A percentile compares a stretch with the other conserved stretches of the same genome.
phyloP scores from a whole-genome alignment of 1,140 invertebrate genomes.

The Anthonomus grandis region DNA sequence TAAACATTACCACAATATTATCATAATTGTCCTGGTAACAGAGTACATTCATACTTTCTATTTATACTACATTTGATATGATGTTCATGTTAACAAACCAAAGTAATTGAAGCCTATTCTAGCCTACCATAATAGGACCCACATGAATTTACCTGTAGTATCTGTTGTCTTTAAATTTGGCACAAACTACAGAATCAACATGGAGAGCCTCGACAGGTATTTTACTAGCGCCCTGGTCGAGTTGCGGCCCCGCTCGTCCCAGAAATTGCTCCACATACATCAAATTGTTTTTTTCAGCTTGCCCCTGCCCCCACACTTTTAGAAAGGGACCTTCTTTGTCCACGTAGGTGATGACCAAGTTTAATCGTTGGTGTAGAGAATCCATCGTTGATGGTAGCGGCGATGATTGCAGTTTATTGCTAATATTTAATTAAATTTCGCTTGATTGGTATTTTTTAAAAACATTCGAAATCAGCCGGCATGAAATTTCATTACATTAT shows the following conservation, averaged over 20 bases:
- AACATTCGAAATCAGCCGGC: too few species aligned
- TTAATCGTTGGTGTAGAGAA: conserved; percentile 14
- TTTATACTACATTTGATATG: too few species aligned
- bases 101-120: too few species aligned
- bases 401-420: background rate
- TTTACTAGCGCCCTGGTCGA: conserved; percentile 51
- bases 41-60: too few species aligned
- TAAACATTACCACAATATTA: too few species aligned
- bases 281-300: conserved; percentile 54
- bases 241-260: conserved; percentile 46
- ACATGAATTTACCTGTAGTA: conserved; percentile 53
- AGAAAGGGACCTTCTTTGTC: conserved; percentile 62
- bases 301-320: conserved; percentile 64
- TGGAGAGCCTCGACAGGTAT: conserved; percentile 46
- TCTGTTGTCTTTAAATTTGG: conserved; percentile 60
- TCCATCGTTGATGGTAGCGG: background rate
- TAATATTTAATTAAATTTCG: too few species aligned
- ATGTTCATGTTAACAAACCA: too few species aligned
- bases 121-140: too few species aligned
- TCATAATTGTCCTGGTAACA: too few species aligned
- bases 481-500: too few species aligned
- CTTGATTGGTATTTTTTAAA: background rate
- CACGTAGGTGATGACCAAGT: conserved; percentile 57
- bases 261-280: conserved; percentile 57
- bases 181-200: conserved; percentile 58